Conservation (phyloP, 2,113 vertebrate genomes). For the Theristicus caerulescens region DNA sequence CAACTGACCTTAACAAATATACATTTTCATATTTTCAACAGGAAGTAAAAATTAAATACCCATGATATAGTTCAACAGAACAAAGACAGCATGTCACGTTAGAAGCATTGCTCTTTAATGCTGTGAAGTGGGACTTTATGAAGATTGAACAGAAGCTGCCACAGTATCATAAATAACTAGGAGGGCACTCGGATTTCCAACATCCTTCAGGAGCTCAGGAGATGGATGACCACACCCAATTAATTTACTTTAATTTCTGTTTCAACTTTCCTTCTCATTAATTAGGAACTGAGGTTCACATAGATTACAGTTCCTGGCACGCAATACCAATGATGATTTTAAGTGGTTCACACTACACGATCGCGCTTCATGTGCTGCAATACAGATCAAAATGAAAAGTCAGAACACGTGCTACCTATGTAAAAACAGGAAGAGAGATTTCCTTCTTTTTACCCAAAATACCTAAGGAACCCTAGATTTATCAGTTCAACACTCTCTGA, state of each 20-base stretch:
- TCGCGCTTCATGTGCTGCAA: accelerated
- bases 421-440: neutral
- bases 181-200: neutral
- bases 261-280: neutral
- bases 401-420: neutral
- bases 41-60: neutral
- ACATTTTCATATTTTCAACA: neutral
- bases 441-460: neutral
- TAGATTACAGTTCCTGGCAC: neutral
- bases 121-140: neutral
- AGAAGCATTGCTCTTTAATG: neutral
- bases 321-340: neutral
- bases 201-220: neutral
- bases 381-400: neutral
- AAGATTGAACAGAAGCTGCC: neutral
- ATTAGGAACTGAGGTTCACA: constrained; percentile 4
- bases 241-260: neutral
- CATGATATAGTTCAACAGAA: neutral
- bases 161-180: neutral
- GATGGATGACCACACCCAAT: neutral
- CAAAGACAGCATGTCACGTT: accelerated
- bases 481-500: neutral
- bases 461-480: neutral
- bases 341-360: accelerated
- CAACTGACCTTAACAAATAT: neutral